A percentile compares a stretch with the other conserved stretches of the same genome.
Conservation (phyloP, 1,140 invertebrate species). For the Aphis craccivora region DNA sequence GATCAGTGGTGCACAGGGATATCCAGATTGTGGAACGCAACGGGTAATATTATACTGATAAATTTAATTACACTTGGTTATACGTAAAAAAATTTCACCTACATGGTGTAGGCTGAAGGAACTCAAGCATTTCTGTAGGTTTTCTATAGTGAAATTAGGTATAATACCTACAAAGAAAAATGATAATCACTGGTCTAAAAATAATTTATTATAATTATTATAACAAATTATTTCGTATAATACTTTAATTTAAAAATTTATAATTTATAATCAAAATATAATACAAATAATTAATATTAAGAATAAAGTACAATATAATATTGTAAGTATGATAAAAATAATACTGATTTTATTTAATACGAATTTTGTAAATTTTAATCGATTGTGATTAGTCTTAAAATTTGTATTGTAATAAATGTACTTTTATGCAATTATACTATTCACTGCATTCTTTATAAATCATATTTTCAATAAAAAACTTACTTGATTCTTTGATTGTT, state of each 20-base stretch:
- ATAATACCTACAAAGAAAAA: too few species aligned
- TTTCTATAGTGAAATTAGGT: too few species aligned
- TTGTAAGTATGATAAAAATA: too few species aligned
- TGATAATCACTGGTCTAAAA: neutral
- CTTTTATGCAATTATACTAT: too few species aligned
- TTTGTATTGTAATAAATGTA: too few species aligned
- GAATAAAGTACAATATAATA: too few species aligned
- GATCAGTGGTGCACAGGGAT: conserved; percentile 86
- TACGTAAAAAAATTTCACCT: neutral
- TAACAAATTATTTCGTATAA: too few species aligned
- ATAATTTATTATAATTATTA: neutral
- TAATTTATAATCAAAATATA: too few species aligned
- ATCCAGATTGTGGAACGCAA: conserved; percentile 90
- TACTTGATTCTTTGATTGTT: conserved; percentile 59
- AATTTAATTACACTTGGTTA: neutral
- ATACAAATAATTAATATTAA: too few species aligned
- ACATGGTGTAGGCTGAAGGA: neutral
- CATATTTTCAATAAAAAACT: neutral
- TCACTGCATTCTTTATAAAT: neutral
- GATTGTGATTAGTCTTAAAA: neutral
- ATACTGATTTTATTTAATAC: too few species aligned
- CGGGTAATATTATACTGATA: conserved; percentile 66
- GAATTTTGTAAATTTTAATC: neutral
- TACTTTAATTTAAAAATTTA: neutral
- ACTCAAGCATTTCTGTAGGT: too few species aligned